Base-by-base conservation (phyloP, 2,888 invertebrate species). In the Creontiades dilutus region DNA sequence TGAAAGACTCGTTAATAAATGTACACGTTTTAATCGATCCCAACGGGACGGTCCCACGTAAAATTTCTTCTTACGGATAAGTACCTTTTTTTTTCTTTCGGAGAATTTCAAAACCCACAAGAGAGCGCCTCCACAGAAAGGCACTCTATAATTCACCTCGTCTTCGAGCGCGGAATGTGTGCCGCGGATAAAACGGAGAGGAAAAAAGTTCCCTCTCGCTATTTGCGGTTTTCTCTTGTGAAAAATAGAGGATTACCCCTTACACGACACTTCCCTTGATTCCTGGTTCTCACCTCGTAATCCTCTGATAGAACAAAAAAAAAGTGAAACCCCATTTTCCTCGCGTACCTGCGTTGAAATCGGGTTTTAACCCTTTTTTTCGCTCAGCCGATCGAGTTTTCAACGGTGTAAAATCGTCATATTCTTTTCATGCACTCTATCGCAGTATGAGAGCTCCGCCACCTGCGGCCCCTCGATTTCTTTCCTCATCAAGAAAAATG, bases 261-360 rank as follows among this genome's bases (percentile, higher is more conserved):
- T 61, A 61, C 61, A 61, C 61, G 61, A 19, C 61, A 61, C 19
- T 9, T 61, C 61, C 61, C 14, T n/a, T 61, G 61, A 61, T 61
- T 61, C 61, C 61, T 61, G 61, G 16, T 61, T 61, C 61, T 19
- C 61, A 61, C 61, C 13, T 12, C 52, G 13, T 52, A 52, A 61
- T 61, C 61, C 61, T 61, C n/a, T 61, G n/a, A 61, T 61, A 19
- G 61, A 61, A 61, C 61, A 61, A n/a, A 61, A 19, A n/a, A n/a
- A 61, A 19, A 16, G 13, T 16, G 52, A 19, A 9, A 9, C 61
- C 16, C n/a, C 9, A 19, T 61, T 9, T 61, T 19, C n/a, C 2
- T 19, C 61, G 61, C 61, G 5, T 52, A 52, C 52, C 16, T 16
- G 14, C 61, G 61, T 61, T 19, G 61, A 61, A 61, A 61, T 61